phyloP scores from a whole-genome alignment of 2,888 invertebrate species.

The Dynastes grantii region DNA sequence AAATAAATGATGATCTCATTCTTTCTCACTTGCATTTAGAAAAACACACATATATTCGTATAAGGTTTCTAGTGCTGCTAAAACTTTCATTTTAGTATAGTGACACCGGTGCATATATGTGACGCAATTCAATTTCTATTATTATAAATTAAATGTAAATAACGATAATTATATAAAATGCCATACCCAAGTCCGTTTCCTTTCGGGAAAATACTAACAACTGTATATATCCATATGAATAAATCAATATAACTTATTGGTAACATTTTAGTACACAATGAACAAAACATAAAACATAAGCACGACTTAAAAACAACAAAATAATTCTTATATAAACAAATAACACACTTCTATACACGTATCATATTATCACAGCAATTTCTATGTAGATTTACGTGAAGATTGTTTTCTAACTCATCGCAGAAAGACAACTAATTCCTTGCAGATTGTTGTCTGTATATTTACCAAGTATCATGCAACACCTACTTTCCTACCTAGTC shows the following conservation, averaged over 20 bases:
- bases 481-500: slow-evolving; percentile 48
- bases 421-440: slow-evolving; percentile 40
- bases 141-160: not conserved
- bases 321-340: slow-evolving; percentile 10
- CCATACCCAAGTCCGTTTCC: slow-evolving; percentile 36
- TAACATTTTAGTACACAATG: slow-evolving; percentile 36
- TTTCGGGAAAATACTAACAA: slow-evolving; percentile 1
- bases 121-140: not conserved
- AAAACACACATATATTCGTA: not conserved
- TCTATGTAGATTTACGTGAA: not conserved
- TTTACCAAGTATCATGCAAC: slow-evolving; percentile 34
- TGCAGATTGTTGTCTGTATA: slow-evolving; percentile 42
- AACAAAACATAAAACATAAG: slow-evolving; percentile 7
- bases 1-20: slow-evolving; percentile 40
- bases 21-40: slow-evolving; percentile 19
- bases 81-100: slow-evolving; percentile 33
- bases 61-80: not conserved
- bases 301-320: slow-evolving; percentile 7
- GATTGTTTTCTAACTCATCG: slow-evolving; percentile 38
- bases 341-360: slow-evolving; percentile 38
- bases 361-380: slow-evolving; percentile 46
- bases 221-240: slow-evolving; percentile 9
- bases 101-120: slow-evolving; percentile 18
- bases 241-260: slow-evolving; percentile 12
- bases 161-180: slow-evolving; percentile 15